A percentile compares a stretch with the other conserved stretches of the same genome.
Conservation (phyloP, 1,140 invertebrate genomes). For the Babylonia areolata region DNA sequence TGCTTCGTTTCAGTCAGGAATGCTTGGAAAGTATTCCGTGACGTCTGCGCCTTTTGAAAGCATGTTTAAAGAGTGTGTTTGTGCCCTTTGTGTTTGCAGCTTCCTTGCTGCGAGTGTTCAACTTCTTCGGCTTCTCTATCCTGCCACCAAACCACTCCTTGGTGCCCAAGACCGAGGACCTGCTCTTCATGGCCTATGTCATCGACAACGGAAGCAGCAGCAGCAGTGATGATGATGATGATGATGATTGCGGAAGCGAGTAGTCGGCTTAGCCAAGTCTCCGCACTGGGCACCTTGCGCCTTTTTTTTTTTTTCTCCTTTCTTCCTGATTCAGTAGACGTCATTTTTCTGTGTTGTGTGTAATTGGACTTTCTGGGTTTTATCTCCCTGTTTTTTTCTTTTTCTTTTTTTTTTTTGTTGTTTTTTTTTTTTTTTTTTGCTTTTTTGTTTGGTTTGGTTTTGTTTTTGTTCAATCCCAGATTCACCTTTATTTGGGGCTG, state of each 20-base stretch:
- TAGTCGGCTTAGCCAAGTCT: slow-evolving; percentile 32
- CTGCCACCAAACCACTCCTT: slow-evolving; percentile 88
- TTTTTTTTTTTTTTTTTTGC: background rate
- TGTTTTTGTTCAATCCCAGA: background rate
- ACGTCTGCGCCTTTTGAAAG: too few relatives aligned
- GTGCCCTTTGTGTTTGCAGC: slow-evolving; percentile 77
- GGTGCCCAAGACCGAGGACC: slow-evolving; percentile 73
- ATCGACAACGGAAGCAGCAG: slow-evolving; percentile 57
- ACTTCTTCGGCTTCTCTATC: slow-evolving; percentile 95
- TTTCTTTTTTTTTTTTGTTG: slow-evolving; percentile 1
- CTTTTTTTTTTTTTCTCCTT: slow-evolving; percentile 16
- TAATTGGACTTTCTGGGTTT: background rate
- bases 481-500: too few relatives aligned
- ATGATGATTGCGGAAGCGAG: slow-evolving; percentile 41
- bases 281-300: slow-evolving; percentile 29
- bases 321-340: background rate
- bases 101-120: slow-evolving; percentile 93
- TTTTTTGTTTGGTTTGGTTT: too few relatives aligned
- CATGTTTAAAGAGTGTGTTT: too few relatives aligned
- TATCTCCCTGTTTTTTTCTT: background rate
- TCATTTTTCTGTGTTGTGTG: background rate
- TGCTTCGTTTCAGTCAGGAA: too few relatives aligned
- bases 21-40: too few relatives aligned
- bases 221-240: slow-evolving; percentile 45
- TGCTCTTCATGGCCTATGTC: slow-evolving; percentile 73